Conservation (phyloP, 53 echinoderm and acorn worm genomes). For the Stichopus horrens region DNA sequence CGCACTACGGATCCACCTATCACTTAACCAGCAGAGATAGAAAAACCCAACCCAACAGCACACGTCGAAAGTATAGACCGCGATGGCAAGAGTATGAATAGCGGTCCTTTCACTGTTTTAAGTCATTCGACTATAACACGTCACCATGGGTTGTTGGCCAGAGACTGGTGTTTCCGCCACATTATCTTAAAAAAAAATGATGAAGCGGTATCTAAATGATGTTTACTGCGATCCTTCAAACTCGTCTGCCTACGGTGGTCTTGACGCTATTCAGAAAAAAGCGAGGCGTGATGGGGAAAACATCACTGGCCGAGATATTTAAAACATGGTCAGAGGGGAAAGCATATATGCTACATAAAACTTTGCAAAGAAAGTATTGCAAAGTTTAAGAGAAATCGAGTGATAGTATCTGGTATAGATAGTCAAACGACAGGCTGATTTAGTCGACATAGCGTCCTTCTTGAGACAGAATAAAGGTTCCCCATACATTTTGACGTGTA, state of each 20-base stretch:
- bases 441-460: constrained; percentile 47
- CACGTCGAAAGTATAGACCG: neutral
- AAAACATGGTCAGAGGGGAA: constrained; percentile 8
- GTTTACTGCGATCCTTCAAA: constrained; percentile 70
- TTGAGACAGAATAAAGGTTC: constrained; percentile 44
- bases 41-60: neutral
- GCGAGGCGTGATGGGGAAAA: too few relatives aligned
- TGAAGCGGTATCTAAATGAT: constrained; percentile 53
- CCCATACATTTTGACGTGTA: constrained; percentile 53
- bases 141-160: constrained; percentile 12
- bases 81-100: constrained; percentile 32
- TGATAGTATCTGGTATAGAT: constrained; percentile 53
- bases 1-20: neutral
- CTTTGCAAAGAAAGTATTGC: constrained; percentile 32
- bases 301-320: neutral
- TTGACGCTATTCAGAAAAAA: constrained; percentile 24
- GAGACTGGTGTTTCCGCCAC: neutral
- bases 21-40: neutral
- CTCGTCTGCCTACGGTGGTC: constrained; percentile 56
- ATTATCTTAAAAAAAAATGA: neutral
- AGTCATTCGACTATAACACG: neutral
- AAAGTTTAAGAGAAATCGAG: constrained; percentile 50
- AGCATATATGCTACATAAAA: constrained; percentile 52
- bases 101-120: neutral
- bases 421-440: constrained; percentile 50